phyloP scores from a whole-genome alignment of 2,113 vertebrate species.

The Psephotus haematonotus region DNA sequence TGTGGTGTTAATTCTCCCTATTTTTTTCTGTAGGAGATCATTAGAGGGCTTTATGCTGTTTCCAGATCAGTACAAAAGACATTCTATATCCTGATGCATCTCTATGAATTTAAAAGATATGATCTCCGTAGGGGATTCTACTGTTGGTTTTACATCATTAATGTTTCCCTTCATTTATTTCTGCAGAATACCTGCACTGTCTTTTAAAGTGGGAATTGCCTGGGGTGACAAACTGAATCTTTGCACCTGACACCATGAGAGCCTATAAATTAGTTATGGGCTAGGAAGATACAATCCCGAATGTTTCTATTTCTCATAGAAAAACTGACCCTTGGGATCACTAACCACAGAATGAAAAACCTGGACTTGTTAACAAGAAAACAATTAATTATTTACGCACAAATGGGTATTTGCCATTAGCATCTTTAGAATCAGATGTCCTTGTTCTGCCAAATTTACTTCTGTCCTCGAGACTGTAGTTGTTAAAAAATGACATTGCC shows the following conservation, averaged over 20 bases:
- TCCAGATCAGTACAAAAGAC: slow-evolving; percentile 34
- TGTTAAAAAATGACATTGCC: background rate
- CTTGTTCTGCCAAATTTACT: slow-evolving; percentile 34
- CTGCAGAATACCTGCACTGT: slow-evolving; percentile 48
- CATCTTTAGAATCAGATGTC: slow-evolving; percentile 24
- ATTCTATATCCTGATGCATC: slow-evolving; percentile 9
- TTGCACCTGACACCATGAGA: slow-evolving; percentile 69
- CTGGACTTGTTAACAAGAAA: slow-evolving; percentile 58
- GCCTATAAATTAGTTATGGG: slow-evolving; percentile 76
- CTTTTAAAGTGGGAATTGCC: slow-evolving; percentile 64
- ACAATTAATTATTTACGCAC: slow-evolving; percentile 73
- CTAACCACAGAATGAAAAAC: slow-evolving; percentile 50
- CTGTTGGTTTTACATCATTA: slow-evolving; percentile 55
- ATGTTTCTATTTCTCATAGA: slow-evolving; percentile 53
- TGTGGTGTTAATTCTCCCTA: background rate
- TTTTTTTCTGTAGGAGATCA: slow-evolving; percentile 1
- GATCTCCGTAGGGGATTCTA: slow-evolving; percentile 16
- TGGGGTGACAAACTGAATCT: slow-evolving; percentile 68
- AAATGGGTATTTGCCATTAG: slow-evolving; percentile 23
- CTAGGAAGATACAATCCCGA: slow-evolving; percentile 59
- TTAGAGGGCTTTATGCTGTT: slow-evolving; percentile 39
- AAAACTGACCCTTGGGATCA: slow-evolving; percentile 44
- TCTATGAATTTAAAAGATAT: slow-evolving; percentile 36
- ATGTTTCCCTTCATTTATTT: slow-evolving; percentile 56
- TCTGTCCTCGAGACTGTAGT: background rate